Evolutionary conservation across 2,797 vertebrate genomes (phyloP).

Genomic region (Myoxocephalus aenaeus): DNA sequence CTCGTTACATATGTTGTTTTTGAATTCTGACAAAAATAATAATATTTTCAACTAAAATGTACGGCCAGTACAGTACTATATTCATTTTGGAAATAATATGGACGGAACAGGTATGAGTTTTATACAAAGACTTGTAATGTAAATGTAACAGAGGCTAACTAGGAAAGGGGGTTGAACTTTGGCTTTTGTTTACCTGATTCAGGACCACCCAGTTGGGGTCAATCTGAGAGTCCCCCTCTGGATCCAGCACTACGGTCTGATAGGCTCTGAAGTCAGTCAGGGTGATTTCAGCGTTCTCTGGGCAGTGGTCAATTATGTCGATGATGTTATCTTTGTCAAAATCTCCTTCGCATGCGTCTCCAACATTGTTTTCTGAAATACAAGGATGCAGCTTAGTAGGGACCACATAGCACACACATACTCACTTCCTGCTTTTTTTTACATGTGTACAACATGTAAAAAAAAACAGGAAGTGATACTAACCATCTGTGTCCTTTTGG

Average conservation of each 20-base stretch:
- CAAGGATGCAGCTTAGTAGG: slow-evolving; percentile 1
- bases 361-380: slow-evolving; percentile 88
- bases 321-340: slow-evolving; percentile 95
- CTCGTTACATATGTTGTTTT: neutral
- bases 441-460: no score
- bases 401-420: neutral
- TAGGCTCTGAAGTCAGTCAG: slow-evolving; percentile 98
- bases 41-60: neutral
- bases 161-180: neutral
- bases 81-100: neutral
- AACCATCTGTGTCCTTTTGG: slow-evolving; percentile 93
- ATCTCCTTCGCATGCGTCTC: slow-evolving; percentile 94
- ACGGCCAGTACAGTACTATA: neutral
- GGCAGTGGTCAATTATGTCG: slow-evolving; percentile 94
- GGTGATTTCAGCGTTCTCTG: slow-evolving; percentile 97
- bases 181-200: slow-evolving; percentile 87
- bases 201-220: slow-evolving; percentile 99
- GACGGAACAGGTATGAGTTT: neutral
- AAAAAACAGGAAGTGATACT: slow-evolving; percentile 52
- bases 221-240: slow-evolving; percentile 98
- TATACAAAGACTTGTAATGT: neutral
- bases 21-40: neutral
- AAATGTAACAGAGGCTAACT: neutral
- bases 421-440: no score
- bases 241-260: slow-evolving; percentile 98